These are phyloP conservation scores for Eueremaeus valkanovi DNA, from an alignment of 2,888 invertebrate species.

Conservation along the genomic window DNA sequence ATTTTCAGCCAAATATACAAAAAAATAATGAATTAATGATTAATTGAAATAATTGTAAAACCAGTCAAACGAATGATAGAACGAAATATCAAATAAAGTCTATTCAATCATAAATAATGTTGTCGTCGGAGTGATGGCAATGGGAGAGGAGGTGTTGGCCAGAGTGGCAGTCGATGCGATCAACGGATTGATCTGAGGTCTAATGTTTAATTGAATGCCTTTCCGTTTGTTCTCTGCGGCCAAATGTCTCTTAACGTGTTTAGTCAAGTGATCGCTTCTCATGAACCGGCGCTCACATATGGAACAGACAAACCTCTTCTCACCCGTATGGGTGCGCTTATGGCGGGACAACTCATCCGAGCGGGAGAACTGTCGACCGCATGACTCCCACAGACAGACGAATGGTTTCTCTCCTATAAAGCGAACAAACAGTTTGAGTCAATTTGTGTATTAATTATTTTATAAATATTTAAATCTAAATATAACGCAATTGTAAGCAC, in stretches of 20 bases:
- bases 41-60: too few species aligned
- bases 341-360: constrained; percentile 64
- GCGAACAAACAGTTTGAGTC: too few species aligned
- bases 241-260: constrained; percentile 62
- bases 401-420: constrained; percentile 64
- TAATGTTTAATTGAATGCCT: constrained; percentile 21
- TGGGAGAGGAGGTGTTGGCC: background rate
- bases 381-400: constrained; percentile 62
- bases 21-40: too few species aligned
- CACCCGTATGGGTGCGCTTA: constrained; percentile 63
- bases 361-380: constrained; percentile 62
- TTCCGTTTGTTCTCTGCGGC: constrained; percentile 46
- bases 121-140: background rate
- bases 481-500: constrained; percentile 31
- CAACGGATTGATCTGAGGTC: constrained; percentile 1
- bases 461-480: background rate
- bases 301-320: constrained; percentile 63
- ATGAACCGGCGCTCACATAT: constrained; percentile 63
- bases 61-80: too few species aligned
- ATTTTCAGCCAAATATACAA: too few species aligned
- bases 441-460: too few species aligned
- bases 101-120: constrained; percentile 27
- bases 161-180: background rate
- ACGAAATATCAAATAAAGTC: background rate
- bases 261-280: constrained; percentile 64